A percentile compares a stretch with the other conserved stretches of the same genome.
Conservation (phyloP, 2,797 vertebrate species). For the Hydrocynus forskahlii region DNA sequence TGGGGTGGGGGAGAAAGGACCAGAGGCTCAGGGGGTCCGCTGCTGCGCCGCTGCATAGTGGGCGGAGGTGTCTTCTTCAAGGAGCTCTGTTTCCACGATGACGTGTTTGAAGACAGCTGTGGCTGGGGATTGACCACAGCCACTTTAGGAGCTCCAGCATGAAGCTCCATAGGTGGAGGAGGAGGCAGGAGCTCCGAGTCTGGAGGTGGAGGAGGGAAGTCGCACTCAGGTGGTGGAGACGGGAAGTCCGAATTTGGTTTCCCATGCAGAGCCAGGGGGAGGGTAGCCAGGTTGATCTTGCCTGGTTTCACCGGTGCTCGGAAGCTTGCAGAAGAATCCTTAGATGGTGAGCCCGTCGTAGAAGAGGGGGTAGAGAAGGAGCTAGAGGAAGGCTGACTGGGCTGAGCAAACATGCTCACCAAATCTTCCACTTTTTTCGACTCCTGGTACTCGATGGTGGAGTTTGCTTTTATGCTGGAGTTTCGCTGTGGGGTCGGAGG, state of each 20-base stretch:
- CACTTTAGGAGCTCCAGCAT: constrained; percentile 85
- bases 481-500: constrained; percentile 92
- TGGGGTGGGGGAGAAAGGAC: constrained; percentile 71
- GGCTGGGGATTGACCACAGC: constrained; percentile 96
- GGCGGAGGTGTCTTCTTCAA: constrained; percentile 87
- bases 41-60: constrained; percentile 84
- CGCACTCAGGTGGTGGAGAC: constrained; percentile 84
- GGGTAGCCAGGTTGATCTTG: constrained; percentile 87
- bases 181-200: constrained; percentile 89
- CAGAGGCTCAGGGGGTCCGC: constrained; percentile 76
- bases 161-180: constrained; percentile 82
- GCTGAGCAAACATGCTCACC: constrained; percentile 88
- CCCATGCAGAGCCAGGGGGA: constrained; percentile 85
- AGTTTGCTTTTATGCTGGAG: constrained; percentile 87
- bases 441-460: constrained; percentile 80
- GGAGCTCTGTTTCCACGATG: constrained; percentile 84
- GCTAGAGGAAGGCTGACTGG: constrained; percentile 71
- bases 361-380: constrained; percentile 72
- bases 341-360: constrained; percentile 81
- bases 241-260: constrained; percentile 81
- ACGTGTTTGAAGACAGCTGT: constrained; percentile 73
- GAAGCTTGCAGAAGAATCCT: constrained; percentile 76
- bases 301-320: constrained; percentile 90
- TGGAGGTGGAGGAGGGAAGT: constrained; percentile 89
- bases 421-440: constrained; percentile 92